phyloP scores from a whole-genome alignment of 1,140 invertebrate species.

The Coelopa frigida region DNA sequence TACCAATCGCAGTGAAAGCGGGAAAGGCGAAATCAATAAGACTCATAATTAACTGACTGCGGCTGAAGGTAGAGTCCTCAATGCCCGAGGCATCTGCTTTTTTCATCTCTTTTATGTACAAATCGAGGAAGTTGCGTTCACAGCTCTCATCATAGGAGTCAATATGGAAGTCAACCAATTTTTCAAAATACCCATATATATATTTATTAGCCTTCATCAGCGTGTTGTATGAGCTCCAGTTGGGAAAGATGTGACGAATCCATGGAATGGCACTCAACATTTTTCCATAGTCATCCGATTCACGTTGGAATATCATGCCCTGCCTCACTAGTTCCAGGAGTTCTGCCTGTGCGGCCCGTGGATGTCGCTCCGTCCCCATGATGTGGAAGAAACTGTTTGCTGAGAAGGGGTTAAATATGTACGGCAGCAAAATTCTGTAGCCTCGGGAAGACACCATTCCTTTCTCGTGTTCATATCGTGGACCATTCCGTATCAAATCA shows the following conservation, averaged over 20 bases:
- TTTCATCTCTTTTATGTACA: conserved; percentile 49
- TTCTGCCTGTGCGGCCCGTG: conserved; percentile 44
- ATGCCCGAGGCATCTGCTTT: conserved; percentile 24
- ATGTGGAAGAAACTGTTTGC: conserved; percentile 48
- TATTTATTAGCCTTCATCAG: conserved; percentile 43
- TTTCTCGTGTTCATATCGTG: conserved; percentile 47
- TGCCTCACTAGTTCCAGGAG: conserved; percentile 39
- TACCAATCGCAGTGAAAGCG: conserved; percentile 45
- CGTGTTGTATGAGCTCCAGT: conserved; percentile 49
- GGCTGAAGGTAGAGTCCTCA: conserved; percentile 24
- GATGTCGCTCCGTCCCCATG: conserved; percentile 41
- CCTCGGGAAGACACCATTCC: conserved; percentile 46
- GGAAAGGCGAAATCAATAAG: conserved; percentile 55
- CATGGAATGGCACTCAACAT: conserved; percentile 54
- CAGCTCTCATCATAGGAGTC: conserved; percentile 43
- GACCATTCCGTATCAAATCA: conserved; percentile 49
- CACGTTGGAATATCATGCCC: conserved; percentile 47
- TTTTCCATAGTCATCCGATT: conserved; percentile 50
- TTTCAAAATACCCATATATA: conserved; percentile 36
- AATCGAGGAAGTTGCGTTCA: conserved; percentile 48
- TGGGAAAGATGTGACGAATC: conserved; percentile 52
- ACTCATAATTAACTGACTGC: conserved; percentile 49
- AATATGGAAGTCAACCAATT: conserved; percentile 42
- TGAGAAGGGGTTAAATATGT: conserved; percentile 47
- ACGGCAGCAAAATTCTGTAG: conserved; percentile 44